Conservation (phyloP, 2,113 vertebrate genomes). For the Gobiocypris rarus region DNA sequence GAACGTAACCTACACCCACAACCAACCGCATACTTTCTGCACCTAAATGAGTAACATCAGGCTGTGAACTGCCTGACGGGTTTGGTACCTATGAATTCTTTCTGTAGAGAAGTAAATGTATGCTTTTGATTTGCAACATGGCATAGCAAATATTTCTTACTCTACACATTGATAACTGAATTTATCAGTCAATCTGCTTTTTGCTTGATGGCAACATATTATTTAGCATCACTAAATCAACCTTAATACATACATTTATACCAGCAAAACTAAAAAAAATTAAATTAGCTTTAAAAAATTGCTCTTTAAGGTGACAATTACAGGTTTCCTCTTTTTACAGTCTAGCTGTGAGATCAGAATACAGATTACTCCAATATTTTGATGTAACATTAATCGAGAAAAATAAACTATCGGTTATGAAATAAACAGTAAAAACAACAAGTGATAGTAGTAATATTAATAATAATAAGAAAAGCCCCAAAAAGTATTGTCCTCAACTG, state of each 20-base stretch:
- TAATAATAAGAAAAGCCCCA: too few species aligned
- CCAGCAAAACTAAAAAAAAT: not conserved
- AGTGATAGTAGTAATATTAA: too few species aligned
- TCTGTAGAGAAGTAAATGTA: not conserved
- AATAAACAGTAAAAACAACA: too few species aligned
- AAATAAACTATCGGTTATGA: too few species aligned
- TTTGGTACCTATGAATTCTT: not conserved
- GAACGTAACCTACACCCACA: constrained; percentile 60
- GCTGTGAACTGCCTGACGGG: not conserved
- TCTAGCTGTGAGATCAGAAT: too few species aligned
- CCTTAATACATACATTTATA: too few species aligned
- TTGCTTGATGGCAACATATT: not conserved
- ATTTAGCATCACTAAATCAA: not conserved
- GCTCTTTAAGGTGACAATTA: too few species aligned
- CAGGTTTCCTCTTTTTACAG: too few species aligned
- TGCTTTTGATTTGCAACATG: not conserved
- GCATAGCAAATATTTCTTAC: not conserved
- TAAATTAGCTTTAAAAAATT: not conserved
- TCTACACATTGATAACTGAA: not conserved
- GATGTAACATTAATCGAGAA: not conserved
- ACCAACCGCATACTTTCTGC: constrained; percentile 8
- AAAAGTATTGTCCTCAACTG: too few species aligned
- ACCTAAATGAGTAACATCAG: not conserved
- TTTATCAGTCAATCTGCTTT: not conserved
- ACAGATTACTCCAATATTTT: not conserved